These are phyloP conservation scores for Drosophila murphyi DNA, from an alignment of 1,140 invertebrate genomes.

Conservation along the genomic window DNA sequence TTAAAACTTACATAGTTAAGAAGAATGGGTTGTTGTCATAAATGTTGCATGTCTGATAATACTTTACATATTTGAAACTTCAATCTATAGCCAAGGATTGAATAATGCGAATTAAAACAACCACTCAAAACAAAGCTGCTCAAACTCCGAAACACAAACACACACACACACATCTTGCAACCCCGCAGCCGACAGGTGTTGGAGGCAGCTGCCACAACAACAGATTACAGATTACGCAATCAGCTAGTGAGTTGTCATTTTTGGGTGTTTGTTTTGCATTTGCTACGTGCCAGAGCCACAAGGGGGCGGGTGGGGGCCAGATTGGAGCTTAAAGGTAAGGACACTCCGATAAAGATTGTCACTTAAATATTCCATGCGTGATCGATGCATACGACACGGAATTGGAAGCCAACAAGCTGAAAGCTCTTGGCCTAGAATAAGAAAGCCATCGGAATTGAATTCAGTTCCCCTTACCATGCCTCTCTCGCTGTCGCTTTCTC, in stretches of 20 bases:
- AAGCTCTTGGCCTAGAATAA: slow-evolving; percentile 1
- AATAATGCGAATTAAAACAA: no score
- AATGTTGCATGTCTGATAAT: no score
- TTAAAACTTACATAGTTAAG: no score
- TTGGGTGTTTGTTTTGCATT: slow-evolving; percentile 46
- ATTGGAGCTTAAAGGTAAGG: background rate
- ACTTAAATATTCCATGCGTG: slow-evolving; percentile 76
- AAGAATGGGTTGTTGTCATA: no score
- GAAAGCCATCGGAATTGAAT: slow-evolving; percentile 58
- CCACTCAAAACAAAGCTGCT: no score
- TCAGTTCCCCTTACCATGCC: background rate
- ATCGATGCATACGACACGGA: slow-evolving; percentile 62
- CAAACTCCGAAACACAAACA: no score
- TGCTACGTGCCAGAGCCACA: slow-evolving; percentile 21
- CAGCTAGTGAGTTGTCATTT: slow-evolving; percentile 32
- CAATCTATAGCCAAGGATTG: no score
- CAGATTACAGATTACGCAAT: slow-evolving; percentile 41
- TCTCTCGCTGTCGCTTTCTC: background rate
- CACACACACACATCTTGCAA: no score
- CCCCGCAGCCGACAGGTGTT: slow-evolving; percentile 15
- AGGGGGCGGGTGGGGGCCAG: background rate
- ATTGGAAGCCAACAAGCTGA: slow-evolving; percentile 11
- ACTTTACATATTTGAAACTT: no score
- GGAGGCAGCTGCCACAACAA: background rate
- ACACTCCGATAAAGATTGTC: slow-evolving; percentile 47